Evolutionary conservation across 2,797 vertebrate species (phyloP), one percentile per base, ranked within the genome.

Genomic region (Neosilurus mollespiculum): DNA sequence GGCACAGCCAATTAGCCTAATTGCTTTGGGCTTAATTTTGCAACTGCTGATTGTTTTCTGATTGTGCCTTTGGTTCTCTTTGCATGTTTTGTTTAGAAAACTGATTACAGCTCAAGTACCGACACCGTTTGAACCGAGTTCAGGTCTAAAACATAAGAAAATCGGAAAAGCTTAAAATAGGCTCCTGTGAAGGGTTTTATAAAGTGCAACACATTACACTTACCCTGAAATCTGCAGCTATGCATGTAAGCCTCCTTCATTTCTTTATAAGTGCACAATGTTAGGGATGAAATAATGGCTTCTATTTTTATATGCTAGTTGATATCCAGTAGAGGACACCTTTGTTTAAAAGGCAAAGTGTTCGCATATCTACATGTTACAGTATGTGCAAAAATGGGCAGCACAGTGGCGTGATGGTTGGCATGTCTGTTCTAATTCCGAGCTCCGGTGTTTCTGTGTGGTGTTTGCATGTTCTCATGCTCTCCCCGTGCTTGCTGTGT

Each of bases 11-110:
- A 6, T 43, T 43, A 43, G 37, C 37, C 37, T 43, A 43, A 43
- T 43, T 78, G 87, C 86, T 87, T 88, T 78, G 85, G 73, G 66
- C 79, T 61, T 80, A 88, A 88, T 90, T 78, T 87, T 84, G 86
- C 85, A 86, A 83, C 49, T 24, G 65, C 82, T 72, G 10, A 83
- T 72, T 84, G 84, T 81, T 66, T 86, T 56, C 77, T 75, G 43
- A 64, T 80, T 65, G 24, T 61, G 78, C 69, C 71, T 58, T 81
- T 69, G 79, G 20, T 49, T 43, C 51, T 49, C 30, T 18, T 22
- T 75, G 53, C 54, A n/a, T 20, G 9, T 30, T 26, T 18, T 24
- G 1, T 75, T 59, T 30, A 76, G 26, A 12, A 58, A 76, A 37
- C 54, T 34, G 73, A 12, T 59, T 34, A 59, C 53, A 76, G 12